These are phyloP conservation scores for Leiothrix lutea DNA, from an alignment of 2,113 vertebrate species.

Conservation along the genomic window DNA sequence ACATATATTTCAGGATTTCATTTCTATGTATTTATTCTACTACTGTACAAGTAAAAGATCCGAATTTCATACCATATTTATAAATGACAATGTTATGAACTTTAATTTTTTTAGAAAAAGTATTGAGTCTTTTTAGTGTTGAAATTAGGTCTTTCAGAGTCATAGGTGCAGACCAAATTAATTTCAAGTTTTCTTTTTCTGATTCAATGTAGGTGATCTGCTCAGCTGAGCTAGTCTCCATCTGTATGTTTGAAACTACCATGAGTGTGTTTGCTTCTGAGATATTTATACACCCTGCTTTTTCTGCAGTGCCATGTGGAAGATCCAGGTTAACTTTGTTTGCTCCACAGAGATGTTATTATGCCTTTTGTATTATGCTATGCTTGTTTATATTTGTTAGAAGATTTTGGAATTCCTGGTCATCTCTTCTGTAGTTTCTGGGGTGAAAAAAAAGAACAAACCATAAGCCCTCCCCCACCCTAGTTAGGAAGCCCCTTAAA, in stretches of 20 bases:
- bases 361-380: not conserved
- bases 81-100: not conserved
- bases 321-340: not conserved
- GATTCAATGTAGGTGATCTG: not conserved
- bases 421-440: not conserved
- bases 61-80: not conserved
- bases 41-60: not conserved
- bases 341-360: not conserved
- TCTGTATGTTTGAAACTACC: not conserved
- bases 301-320: not conserved
- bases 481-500: not conserved
- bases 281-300: not conserved
- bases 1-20: not conserved
- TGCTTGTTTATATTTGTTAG: not conserved
- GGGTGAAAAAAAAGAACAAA: rapidly evolving
- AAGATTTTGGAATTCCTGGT: not conserved
- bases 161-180: not conserved
- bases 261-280: not conserved
- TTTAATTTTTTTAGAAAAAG: not conserved
- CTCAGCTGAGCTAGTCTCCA: not conserved
- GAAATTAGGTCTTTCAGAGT: not conserved
- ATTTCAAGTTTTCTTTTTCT: not conserved
- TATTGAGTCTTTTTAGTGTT: not conserved
- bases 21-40: not conserved
- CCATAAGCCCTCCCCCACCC: rapidly evolving